Evolutionary conservation across 2,888 invertebrate genomes (phyloP).

Genomic region (Sicus ferrugineus): DNA sequence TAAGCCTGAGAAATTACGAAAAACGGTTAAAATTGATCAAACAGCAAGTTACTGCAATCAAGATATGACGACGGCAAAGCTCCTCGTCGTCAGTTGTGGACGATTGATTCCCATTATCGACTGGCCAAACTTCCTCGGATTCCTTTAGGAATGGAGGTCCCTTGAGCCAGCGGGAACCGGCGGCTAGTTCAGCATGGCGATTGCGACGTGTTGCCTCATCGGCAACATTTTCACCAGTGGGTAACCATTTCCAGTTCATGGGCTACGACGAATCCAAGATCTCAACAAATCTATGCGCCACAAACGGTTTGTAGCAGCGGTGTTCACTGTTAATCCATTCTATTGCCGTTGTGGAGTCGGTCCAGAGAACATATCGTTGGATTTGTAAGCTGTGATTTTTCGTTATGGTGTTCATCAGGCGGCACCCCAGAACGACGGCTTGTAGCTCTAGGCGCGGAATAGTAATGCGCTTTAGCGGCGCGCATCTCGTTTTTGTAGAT

Average conservation of each 20-base stretch:
- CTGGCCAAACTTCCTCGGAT: slow-evolving; percentile 21
- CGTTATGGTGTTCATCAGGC: slow-evolving; percentile 23
- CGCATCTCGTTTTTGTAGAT: no score
- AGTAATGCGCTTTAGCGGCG: no score
- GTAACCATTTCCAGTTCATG: slow-evolving; percentile 14
- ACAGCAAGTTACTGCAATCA: slow-evolving; percentile 13
- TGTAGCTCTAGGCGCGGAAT: not conserved
- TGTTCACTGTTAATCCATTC: not conserved
- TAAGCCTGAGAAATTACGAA: slow-evolving; percentile 25
- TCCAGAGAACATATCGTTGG: no score
- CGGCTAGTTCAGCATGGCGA: not conserved
- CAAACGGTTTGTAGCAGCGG: slow-evolving; percentile 13
- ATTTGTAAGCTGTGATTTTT: slow-evolving; percentile 17
- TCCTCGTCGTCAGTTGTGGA: slow-evolving; percentile 2
- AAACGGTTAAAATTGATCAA: slow-evolving; percentile 23
- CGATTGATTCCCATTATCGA: not conserved
- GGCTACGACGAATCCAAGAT: not conserved
- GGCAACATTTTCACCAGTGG: slow-evolving; percentile 2
- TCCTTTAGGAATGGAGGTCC: not conserved
- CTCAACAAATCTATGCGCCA: not conserved
- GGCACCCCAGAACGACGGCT: slow-evolving; percentile 39
- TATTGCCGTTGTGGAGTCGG: not conserved
- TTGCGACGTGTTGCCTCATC: slow-evolving; percentile 17
- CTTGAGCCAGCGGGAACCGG: not conserved
- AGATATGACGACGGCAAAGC: slow-evolving; percentile 13